Base-by-base conservation (phyloP, 30 jellyfish, hydroid and myxozoan genomes). In the Rhopilema esculentum region DNA sequence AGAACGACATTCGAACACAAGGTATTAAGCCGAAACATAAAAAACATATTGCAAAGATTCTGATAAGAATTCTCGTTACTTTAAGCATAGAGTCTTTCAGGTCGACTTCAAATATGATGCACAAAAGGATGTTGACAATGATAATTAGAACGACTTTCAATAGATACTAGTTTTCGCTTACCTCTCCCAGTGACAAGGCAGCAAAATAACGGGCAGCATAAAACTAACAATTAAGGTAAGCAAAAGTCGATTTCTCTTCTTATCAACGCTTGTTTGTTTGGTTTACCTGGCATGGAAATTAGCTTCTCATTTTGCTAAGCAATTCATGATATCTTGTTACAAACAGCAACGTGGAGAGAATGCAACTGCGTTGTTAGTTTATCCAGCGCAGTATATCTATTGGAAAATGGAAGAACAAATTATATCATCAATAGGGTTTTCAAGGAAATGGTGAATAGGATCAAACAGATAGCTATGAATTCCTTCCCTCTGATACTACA, bases 341-440 rank as follows among this genome's bases (percentile, higher is more conserved):
- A 95, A 27, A 95, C 97, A 21, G 98, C 96, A 1, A 79, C 89
- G 65, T 95, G 99, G 33, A 95, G 84, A 0, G 97, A 76, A 27
- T 79, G 80, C 28, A 95, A 93, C 83, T 91, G 98, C 20, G 96
- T 72, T 28, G 98, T 77, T 91, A 97, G 91, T 72, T 91, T 95
- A 26, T 95, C 99, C 20, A 95, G 95, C 18, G 99, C 98, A 22
- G 90, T 62, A 62, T 91, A 95, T 75, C 99, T n/a, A n/a, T n/a
- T 95, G 80, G 17, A 73, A 73, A 27, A 80, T 74, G 28, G 63
- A 67, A 50, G 75, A 20, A 77, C 8, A 19, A 22, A 4, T 18
- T 2, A 31, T 18, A 17, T 2, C 26, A 8, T n/a, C 29, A 19
- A 19, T n/a, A n/a, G n/a, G n/a, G n/a, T n/a, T n/a, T n/a, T n/a